Evolutionary conservation across 2,113 vertebrate species (phyloP), one percentile per base, ranked within the genome.

Genomic region (Ondatra zibethicus): DNA sequence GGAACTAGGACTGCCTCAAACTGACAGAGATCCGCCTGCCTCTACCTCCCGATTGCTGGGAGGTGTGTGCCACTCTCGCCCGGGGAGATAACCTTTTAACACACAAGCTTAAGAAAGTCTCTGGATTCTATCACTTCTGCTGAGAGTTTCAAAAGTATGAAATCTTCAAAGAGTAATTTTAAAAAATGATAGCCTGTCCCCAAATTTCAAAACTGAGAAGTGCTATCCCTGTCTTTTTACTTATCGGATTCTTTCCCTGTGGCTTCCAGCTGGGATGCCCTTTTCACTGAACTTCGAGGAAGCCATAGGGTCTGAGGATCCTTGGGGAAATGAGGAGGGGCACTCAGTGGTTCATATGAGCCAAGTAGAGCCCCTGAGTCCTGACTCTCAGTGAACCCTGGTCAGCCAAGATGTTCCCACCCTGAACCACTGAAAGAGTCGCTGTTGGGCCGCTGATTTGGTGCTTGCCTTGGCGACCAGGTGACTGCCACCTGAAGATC

Each of bases 211-310:
- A n/a, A 33, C 58, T 2, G 21, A 93, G 50, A 42, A 14, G 5
- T 14, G 17, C 19, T 21, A 8, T 47, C 68, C 42, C 45, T 39
- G 27, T 36, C 52, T 45, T 31, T 45, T n/a, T 86, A 55, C 33
- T 23, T 0, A 13, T 65, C 52, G 27, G n/a, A 2, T 73, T 7
- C 47, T 42, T 85, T 33, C 68, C 9, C 52, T 11, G 72, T 70
- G 5, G 33, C 52, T 11, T 2, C 1, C 1, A 4, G 45, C 50
- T 72, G 50, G 31, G n/a, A 27, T 21, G 3, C 4, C 36, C 14
- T 75, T 77, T 31, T 72, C 42, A 23, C 31, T 7, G 39, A 66
- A 31, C 66, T 9, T 1, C 33, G 47, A n/a, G 72, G 86, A 50
- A 82, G 21, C 14, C 52, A 63, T 25, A 31, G 72, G 50, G 11